phyloP scores from a whole-genome alignment of 2,888 invertebrate species.

The Tiliacea citrago region DNA sequence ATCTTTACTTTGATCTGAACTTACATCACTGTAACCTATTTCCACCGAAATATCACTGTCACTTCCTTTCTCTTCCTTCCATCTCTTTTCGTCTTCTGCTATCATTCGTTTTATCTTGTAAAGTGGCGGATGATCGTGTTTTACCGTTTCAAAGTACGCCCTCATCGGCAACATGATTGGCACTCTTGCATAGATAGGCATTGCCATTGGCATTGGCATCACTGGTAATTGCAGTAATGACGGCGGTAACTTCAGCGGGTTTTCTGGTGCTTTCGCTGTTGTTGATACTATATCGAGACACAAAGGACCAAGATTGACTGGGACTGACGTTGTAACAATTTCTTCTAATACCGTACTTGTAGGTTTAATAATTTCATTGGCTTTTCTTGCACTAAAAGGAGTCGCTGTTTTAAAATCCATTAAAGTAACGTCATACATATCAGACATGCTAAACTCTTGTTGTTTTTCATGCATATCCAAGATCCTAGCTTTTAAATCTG shows the following conservation, averaged over 20 bases:
- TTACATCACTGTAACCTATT: conserved; percentile 18
- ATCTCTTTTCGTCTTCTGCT: conserved; percentile 59
- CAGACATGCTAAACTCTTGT: conserved; percentile 13
- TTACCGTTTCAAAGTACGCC: conserved; percentile 79
- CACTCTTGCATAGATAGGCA: conserved; percentile 48
- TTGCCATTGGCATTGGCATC: conserved; percentile 33
- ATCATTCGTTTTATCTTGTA: conserved; percentile 72
- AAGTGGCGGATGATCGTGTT: conserved; percentile 82
- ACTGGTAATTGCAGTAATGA: conserved; percentile 10
- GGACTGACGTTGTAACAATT: not conserved
- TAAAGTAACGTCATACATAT: not conserved
- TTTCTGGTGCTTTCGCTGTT: not conserved
- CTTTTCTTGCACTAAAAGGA: not conserved
- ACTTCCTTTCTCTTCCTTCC: conserved; percentile 41
- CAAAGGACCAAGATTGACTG: not conserved
- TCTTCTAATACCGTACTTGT: not conserved
- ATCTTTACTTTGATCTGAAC: conserved; percentile 16
- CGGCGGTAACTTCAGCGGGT: not conserved
- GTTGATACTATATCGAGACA: not conserved
- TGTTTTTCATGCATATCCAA: conserved; percentile 45
- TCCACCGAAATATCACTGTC: conserved; percentile 47
- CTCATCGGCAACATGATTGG: conserved; percentile 76
- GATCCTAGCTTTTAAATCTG: conserved; percentile 42
- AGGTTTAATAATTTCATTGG: not conserved
- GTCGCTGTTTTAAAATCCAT: not conserved